Evolutionary conservation across 2,888 invertebrate genomes (phyloP), one percentile per base, ranked within the genome.

Genomic region (Rhopalosiphum nymphaeae): DNA sequence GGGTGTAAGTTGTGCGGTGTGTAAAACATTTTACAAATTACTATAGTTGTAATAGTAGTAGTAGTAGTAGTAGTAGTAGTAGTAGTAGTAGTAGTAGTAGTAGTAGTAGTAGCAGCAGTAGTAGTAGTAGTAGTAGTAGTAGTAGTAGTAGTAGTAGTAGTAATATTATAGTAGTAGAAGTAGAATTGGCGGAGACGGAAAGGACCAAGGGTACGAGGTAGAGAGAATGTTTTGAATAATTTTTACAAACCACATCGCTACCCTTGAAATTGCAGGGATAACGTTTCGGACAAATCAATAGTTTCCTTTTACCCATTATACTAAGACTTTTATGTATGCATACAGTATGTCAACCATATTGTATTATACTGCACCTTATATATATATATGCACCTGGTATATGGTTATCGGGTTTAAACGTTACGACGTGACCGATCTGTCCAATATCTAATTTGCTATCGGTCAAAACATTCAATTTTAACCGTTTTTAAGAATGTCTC

Each of bases 141-240:
- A 88, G 56, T 88, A 88, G 42, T 42, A 26, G 42, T 36, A 36
- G 49, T 88, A 88, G 67, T 67, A n/a, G 56, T 57, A 57, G 26
- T 26, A 57, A 11, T 57, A 57, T 26, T 57, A 56, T 56, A 57
- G 26, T 26, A 56, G 56, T 56, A 78, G 67, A 36, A 78, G 36
- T 36, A 36, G 36, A 78, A 78, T 25, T 78, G 36, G 78, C 21
- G 36, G 36, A 21, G 36, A 36, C 9, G 36, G 78, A 36, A 36
- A 42, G 78, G 21, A 78, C 78, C 36, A 0, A 9, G 7, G 36
- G 78, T 9, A 36, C 21, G 36, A 13, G 36, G 44, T 61, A 67
- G 36, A 61, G 67, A 61, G n/a, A 67, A 90, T 90, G 90, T 90
- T 90, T 90, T 90, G 78, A 78, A 78, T 91, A 91, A 91, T 91